Conservation (phyloP, 2,797 vertebrate species). For the Australoheros facetus region DNA sequence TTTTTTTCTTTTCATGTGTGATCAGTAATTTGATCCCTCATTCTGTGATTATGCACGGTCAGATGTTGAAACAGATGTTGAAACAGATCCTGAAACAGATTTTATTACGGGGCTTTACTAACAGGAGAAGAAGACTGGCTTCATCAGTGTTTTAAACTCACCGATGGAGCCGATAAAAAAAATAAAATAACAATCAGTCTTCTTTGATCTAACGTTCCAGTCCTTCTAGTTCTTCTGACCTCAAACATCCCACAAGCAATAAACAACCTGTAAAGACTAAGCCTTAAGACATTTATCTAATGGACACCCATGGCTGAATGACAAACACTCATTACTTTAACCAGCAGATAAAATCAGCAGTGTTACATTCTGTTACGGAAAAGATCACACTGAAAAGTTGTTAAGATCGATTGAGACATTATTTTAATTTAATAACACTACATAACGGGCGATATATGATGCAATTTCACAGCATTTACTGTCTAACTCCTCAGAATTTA, state of each 20-base stretch:
- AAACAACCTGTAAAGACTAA: neutral
- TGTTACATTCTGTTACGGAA: neutral
- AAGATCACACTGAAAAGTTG: neutral
- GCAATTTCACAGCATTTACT: neutral
- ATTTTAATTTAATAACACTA: neutral
- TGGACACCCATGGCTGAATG: neutral
- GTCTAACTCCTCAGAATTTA: neutral
- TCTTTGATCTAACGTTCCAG: neutral
- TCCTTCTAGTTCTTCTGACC: neutral
- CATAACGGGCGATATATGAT: neutral
- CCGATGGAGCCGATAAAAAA: neutral
- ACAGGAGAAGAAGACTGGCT: neutral
- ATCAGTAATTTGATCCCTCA: neutral
- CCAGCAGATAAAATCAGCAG: neutral
- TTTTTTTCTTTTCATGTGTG: too few relatives aligned
- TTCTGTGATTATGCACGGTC: neutral
- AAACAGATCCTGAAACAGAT: neutral
- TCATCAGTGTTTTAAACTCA: neutral
- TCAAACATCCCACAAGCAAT: neutral
- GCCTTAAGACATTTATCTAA: slow-evolving; percentile 2
- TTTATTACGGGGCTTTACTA: neutral
- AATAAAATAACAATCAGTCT: neutral
- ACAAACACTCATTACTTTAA: neutral
- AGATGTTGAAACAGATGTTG: neutral
- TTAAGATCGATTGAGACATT: neutral